Evolutionary conservation across 2,113 vertebrate species (phyloP).

Genomic region (Sorex araneus): DNA sequence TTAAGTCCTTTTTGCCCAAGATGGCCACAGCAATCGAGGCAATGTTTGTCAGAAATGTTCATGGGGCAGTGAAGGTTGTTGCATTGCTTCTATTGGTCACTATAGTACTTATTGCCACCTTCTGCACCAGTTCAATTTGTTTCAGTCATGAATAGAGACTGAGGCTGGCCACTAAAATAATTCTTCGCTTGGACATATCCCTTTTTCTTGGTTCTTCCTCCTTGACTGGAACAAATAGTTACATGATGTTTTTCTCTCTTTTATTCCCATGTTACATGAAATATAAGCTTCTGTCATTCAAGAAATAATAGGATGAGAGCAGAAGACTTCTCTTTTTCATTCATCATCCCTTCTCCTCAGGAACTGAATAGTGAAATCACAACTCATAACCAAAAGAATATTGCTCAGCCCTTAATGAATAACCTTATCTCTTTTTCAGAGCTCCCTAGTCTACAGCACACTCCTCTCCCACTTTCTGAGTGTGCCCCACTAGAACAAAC

Average conservation of each 20-base stretch:
- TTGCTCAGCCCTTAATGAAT: background rate
- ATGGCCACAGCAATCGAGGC: conserved; percentile 31
- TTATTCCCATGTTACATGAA: conserved; percentile 25
- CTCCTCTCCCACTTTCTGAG: conserved; percentile 7
- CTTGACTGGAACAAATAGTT: conserved; percentile 27
- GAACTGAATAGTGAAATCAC: conserved; percentile 10
- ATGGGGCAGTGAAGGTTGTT: conserved; percentile 41
- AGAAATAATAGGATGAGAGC: conserved; percentile 20
- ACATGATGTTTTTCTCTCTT: background rate
- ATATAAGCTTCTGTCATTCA: conserved; percentile 35
- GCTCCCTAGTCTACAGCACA: background rate
- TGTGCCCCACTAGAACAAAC: background rate
- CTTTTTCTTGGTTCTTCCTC: conserved; percentile 41
- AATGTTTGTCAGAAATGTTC: conserved; percentile 30
- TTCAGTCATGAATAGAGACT: background rate
- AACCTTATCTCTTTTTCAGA: background rate
- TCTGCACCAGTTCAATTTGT: conserved; percentile 18
- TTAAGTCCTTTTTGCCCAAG: background rate
- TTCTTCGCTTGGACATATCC: background rate
- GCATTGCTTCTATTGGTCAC: conserved; percentile 12
- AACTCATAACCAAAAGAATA: conserved; percentile 19
- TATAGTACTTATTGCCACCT: conserved; percentile 10
- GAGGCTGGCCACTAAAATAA: background rate
- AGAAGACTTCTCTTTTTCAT: background rate
- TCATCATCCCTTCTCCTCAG: background rate